Base-by-base conservation (phyloP, 2,797 vertebrate species). In the Ateles fusciceps region DNA sequence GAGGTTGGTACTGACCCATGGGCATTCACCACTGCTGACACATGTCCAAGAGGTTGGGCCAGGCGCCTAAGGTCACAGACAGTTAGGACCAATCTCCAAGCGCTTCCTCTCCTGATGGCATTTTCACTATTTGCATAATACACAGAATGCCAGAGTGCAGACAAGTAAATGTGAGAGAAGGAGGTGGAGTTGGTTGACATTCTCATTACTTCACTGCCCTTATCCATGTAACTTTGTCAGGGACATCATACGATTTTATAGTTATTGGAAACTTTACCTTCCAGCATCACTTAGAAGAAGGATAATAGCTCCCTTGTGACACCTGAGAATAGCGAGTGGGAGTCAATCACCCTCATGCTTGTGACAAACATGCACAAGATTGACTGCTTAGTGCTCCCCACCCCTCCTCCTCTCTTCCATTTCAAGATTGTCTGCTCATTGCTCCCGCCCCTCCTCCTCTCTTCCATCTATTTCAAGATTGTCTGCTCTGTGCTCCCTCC, bases 181-280 rank as follows among this genome's bases (percentile, higher is more conserved):
- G 10, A 64, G 4, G 12, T 1, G 2, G 7, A 12, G 19, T 10
- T 71, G 2, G 9, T 11, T 52, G 24, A 14, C 2, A 1, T 24
- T 46, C 6, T 26, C 4, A 4, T 0, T 8, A 2, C 14, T 4
- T 78, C 33, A 2, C n/a, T 42, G 72, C 78, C 50, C 2, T 39
- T 21, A 9, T 44, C 6, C 15, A 0, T 17, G 57, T 83, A 8
- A 22, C 79, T 59, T 2, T 0, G 59, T 81, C n/a, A 7, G 28
- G 42, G 33, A 8, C 5, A 4, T 17, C 6, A 2, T 1, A 6
- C 0, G 1, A 39, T 33, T 46, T 71, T 85, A 21, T 7, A 7
- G 28, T 44, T 42, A 21, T 11, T 81, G 50, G 74, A 79, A 36
- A 76, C 21, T 33, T 89, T 11, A 39, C 7, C 42, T 22, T 84